Evolutionary conservation across 2,113 vertebrate genomes (phyloP).

Genomic region (Istiophorus platypterus): DNA sequence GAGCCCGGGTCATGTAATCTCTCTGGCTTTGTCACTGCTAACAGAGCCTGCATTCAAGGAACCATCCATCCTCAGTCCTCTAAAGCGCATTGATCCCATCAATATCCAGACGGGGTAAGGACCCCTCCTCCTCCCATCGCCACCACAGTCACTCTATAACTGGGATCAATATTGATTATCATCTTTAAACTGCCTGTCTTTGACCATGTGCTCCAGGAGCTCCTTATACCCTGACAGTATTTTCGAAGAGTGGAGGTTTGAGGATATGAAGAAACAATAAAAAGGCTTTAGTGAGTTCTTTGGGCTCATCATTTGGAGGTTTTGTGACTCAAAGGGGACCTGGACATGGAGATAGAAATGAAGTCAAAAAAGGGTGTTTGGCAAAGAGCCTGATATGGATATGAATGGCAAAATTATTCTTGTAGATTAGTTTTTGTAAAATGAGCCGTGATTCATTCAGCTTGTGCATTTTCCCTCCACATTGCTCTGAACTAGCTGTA

Average conservation of each 20-base stretch:
- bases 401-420: not conserved
- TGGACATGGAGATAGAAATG: not conserved
- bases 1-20: slow-evolving; percentile 39
- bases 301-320: not conserved
- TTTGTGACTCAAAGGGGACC: not conserved
- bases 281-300: not conserved
- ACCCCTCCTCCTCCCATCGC: slow-evolving; percentile 14
- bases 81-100: slow-evolving; percentile 79
- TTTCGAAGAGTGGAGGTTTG: not conserved
- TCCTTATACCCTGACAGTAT: not conserved
- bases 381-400: not conserved
- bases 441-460: not conserved
- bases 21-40: slow-evolving; percentile 46
- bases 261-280: not conserved
- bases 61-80: slow-evolving; percentile 64
- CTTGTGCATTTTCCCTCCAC: not conserved
- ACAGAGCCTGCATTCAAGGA: slow-evolving; percentile 39
- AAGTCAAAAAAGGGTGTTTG: not conserved
- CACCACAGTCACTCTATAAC: slow-evolving; percentile 59
- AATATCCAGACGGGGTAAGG: slow-evolving; percentile 53
- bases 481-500: not conserved
- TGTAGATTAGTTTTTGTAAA: not conserved
- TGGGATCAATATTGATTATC: slow-evolving; percentile 83
- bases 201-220: slow-evolving; percentile 31
- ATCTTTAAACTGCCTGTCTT: slow-evolving; percentile 73